A percentile compares a stretch with the other conserved stretches of the same genome.
phyloP scores from a whole-genome alignment of 2,888 invertebrate genomes.

The Phaedon cochleariae region DNA sequence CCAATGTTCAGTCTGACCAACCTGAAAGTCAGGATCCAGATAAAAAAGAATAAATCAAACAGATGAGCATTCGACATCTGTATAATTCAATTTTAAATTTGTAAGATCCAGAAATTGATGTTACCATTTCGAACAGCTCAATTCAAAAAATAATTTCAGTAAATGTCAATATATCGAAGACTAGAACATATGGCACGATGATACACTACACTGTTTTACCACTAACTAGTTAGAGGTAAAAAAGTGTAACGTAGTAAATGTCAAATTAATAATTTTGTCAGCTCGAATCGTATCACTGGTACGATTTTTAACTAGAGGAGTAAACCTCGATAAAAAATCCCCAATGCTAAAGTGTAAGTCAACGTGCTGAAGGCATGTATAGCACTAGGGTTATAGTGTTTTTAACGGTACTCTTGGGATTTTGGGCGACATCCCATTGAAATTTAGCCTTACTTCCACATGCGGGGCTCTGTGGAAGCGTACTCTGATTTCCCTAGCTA shows the following conservation, averaged over 20 bases:
- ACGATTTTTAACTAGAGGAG: constrained; percentile 18
- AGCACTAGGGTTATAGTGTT: constrained; percentile 30
- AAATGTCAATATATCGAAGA: too few relatives aligned
- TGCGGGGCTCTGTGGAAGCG: constrained; percentile 33
- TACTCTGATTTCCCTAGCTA: constrained; percentile 32
- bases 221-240: too few relatives aligned
- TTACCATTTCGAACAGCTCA: too few relatives aligned
- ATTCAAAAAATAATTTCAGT: too few relatives aligned
- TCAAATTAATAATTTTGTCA: too few relatives aligned
- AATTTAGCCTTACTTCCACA: constrained; percentile 25
- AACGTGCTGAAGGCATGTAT: constrained; percentile 31
- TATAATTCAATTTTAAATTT: too few relatives aligned
- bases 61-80: neutral
- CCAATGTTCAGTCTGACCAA: neutral
- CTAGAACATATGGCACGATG: too few relatives aligned
- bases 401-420: constrained; percentile 32
- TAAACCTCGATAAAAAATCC: constrained; percentile 34
- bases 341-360: constrained; percentile 31
- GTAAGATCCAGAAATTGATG: too few relatives aligned
- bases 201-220: too few relatives aligned
- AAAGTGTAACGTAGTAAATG: too few relatives aligned
- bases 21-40: neutral
- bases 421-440: constrained; percentile 28
- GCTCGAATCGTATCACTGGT: too few relatives aligned
- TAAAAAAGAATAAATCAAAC: neutral